Evolutionary conservation across 2,888 invertebrate genomes (phyloP), one percentile per base, ranked within the genome.

Genomic region (Plebejus anna): DNA sequence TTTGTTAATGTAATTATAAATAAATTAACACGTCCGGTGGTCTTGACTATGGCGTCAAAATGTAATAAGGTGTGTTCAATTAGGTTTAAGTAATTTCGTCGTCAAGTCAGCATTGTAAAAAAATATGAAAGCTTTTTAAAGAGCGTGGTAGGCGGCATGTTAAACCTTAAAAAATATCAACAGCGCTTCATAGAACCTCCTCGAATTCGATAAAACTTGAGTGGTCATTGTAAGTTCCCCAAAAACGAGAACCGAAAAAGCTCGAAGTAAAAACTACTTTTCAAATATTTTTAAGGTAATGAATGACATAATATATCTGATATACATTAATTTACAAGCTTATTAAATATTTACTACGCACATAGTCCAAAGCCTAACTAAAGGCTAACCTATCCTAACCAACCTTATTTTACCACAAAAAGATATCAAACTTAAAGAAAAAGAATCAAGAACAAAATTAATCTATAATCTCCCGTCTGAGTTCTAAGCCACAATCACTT

Each of bases 401-500:
- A 59, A 22, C 9, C 3, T 28, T 32, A 28, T 4, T 66, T 61
- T 11, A 61, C 3, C 28, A 32, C 66, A 66, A 66, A 61, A 28
- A 32, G 9, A 11, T 66, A 66, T 66, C 4, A 66, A 32, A 66
- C 4, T 66, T 28, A 32, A 66, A 28, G 1, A 28, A 1, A 9
- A 28, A 9, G 32, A 66, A 66, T 36, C 32, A 66, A 61, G n/a
- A 28, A 61, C 5, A 0, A 66, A 66, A 36, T 66, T 32, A 66
- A 13, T 66, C 13, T 66, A 66, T 22, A 22, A 28, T 28, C 9
- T 28, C 28, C 16, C 32, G 28, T 59, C 28, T 28, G 11, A 61
- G 11, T 61, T 5, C 32, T 66, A 36, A 66, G 32, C 66, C 66
- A 32, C 66, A 36, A 66, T 66, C 61, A 77, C 77, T 61, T 75